Percentiles rank a stretch among this genome's conserved stretches.
phyloP scores from a whole-genome alignment of 2,797 vertebrate genomes.

The Trichosurus vulpecula region DNA sequence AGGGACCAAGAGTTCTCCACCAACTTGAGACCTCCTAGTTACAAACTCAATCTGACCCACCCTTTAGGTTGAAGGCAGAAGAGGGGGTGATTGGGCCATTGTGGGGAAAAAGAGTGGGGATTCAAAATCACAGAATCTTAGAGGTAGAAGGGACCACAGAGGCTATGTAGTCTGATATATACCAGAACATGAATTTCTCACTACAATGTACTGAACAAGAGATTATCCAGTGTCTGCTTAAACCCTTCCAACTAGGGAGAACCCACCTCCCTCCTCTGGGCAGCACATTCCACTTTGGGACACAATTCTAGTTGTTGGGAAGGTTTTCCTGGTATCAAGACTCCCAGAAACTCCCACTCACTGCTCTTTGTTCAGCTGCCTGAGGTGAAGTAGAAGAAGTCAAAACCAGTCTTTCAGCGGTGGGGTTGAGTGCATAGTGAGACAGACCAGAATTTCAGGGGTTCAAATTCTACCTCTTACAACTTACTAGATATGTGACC shows the following conservation, averaged over 20 bases:
- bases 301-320: background rate
- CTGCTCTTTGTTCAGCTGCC: background rate
- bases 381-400: background rate
- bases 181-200: background rate
- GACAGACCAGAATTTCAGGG: background rate
- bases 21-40: background rate
- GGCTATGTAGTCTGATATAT: background rate
- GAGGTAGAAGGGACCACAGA: background rate
- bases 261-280: background rate
- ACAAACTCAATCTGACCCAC: background rate
- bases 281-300: background rate
- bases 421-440: background rate
- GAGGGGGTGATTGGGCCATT: background rate
- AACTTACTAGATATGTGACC: background rate
- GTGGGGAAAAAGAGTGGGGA: background rate
- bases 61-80: background rate
- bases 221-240: background rate
- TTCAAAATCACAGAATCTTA: background rate
- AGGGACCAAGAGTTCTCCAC: background rate
- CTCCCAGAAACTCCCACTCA: background rate
- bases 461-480: background rate
- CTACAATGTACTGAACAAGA: background rate
- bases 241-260: background rate
- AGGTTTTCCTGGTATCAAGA: background rate
- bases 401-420: background rate